phyloP scores from a whole-genome alignment of 2,113 vertebrate species.

The Cyanoramphus novaezelandiae region DNA sequence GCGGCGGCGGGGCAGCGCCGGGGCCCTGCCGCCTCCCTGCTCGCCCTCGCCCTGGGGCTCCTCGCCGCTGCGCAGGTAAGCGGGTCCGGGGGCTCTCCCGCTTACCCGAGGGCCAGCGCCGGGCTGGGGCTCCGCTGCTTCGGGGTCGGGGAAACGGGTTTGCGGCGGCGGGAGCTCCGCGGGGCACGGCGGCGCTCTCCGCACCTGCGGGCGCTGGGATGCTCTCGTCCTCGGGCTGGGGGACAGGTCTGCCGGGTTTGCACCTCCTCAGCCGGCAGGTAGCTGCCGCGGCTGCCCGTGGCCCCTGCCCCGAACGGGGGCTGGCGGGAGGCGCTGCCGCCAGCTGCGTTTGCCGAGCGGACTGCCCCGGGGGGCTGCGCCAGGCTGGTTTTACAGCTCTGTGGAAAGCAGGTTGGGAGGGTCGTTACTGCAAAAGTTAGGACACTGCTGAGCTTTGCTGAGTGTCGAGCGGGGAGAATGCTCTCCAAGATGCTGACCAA shows the following conservation, averaged over 20 bases:
- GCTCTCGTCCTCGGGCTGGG: neutral
- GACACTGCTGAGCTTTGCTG: neutral
- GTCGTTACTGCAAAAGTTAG: neutral
- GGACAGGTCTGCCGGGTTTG: neutral
- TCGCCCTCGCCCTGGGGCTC: constrained; percentile 52
- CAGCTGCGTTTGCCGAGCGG: neutral
- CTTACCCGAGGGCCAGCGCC: neutral
- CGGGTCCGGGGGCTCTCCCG: neutral
- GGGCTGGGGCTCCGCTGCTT: neutral
- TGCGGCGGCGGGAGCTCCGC: neutral
- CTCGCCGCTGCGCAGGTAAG: constrained; percentile 70
- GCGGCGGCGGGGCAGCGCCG: neutral
- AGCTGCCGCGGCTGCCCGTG: neutral
- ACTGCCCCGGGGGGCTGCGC: neutral
- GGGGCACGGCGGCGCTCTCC: neutral
- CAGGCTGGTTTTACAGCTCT: neutral
- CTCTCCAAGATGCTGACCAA: neutral
- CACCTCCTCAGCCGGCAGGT: neutral
- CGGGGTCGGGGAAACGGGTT: neutral
- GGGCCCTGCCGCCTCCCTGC: neutral
- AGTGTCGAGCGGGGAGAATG: neutral
- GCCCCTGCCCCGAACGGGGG: neutral
- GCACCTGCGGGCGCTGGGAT: neutral
- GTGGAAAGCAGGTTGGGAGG: neutral
- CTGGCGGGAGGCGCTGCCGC: neutral